A percentile compares a stretch with the other conserved stretches of the same genome.
These are phyloP conservation scores for Dasypolia templi DNA, from an alignment of 2,888 invertebrate species.

Conservation along the genomic window DNA sequence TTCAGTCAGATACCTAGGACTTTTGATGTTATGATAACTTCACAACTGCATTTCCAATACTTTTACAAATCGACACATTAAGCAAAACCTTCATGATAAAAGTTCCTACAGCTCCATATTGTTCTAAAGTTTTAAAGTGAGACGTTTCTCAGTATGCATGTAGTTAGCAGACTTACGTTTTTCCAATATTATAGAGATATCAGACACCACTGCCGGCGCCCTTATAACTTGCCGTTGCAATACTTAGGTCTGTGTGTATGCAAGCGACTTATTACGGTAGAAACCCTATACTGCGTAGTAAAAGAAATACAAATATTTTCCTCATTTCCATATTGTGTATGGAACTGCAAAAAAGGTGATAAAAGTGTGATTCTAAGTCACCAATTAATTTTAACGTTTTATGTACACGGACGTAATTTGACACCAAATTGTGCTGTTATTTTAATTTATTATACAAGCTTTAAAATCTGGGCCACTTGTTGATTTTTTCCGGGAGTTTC, in stretches of 20 bases:
- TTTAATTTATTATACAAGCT: slow-evolving; percentile 29
- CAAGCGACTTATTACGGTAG: slow-evolving; percentile 6
- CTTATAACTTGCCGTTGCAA: slow-evolving; percentile 22
- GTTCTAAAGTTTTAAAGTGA: slow-evolving; percentile 26
- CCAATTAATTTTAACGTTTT: slow-evolving; percentile 21
- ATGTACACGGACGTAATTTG: slow-evolving; percentile 34
- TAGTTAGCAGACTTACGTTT: slow-evolving; percentile 6
- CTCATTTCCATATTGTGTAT: slow-evolving; percentile 7
- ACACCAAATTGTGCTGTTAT: slow-evolving; percentile 41
- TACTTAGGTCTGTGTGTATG: neutral
- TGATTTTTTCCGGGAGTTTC: slow-evolving; percentile 15
- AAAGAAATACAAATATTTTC: slow-evolving; percentile 28
- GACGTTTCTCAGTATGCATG: neutral
- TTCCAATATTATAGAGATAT: slow-evolving; percentile 36
- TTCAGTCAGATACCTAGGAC: neutral
- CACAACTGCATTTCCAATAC: slow-evolving; percentile 3
- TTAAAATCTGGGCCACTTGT: slow-evolving; percentile 17
- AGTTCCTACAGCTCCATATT: neutral
- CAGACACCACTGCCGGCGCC: slow-evolving; percentile 1
- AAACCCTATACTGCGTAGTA: neutral
- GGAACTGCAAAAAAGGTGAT: neutral
- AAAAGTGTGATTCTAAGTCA: slow-evolving; percentile 10
- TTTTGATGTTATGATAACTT: neutral
- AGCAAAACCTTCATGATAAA: neutral
- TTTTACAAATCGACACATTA: neutral